A percentile compares a stretch with the other conserved stretches of the same genome.
Conservation (phyloP, 2,888 invertebrate species). For the Anodontia alba region DNA sequence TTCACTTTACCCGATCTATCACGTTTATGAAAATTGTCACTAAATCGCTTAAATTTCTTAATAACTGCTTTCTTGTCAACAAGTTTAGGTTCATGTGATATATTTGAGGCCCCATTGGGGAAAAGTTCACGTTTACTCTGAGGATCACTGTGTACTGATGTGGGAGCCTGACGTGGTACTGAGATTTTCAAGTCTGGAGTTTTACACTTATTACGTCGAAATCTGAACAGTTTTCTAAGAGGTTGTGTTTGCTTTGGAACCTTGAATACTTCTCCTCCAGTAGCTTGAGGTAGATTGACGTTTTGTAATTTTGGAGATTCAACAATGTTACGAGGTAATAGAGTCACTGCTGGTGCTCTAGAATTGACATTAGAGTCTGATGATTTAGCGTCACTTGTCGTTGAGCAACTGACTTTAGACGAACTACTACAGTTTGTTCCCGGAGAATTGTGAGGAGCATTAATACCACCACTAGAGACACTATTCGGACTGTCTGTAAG, state of each 20-base stretch:
- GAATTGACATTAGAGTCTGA: slow-evolving; percentile 64
- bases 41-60: slow-evolving; percentile 76
- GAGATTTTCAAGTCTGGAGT: slow-evolving; percentile 67
- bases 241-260: slow-evolving; percentile 66
- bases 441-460: slow-evolving; percentile 77
- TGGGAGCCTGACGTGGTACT: slow-evolving; percentile 59
- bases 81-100: slow-evolving; percentile 65
- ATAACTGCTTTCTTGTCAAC: slow-evolving; percentile 78
- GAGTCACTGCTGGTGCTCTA: slow-evolving; percentile 58
- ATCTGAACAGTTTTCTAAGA: slow-evolving; percentile 63
- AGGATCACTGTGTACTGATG: slow-evolving; percentile 61
- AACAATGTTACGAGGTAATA: slow-evolving; percentile 45
- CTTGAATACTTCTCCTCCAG: slow-evolving; percentile 57
- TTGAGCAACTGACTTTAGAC: slow-evolving; percentile 60
- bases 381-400: slow-evolving; percentile 67
- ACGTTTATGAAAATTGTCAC: slow-evolving; percentile 73
- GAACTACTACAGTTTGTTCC: slow-evolving; percentile 61
- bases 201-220: slow-evolving; percentile 61
- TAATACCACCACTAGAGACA: slow-evolving; percentile 77
- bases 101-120: slow-evolving; percentile 52
- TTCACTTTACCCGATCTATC: slow-evolving; percentile 67
- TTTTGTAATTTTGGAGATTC: slow-evolving; percentile 60
- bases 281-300: slow-evolving; percentile 25
- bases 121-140: slow-evolving; percentile 71
- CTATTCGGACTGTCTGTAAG: slow-evolving; percentile 80